Percentiles rank a stretch among this genome's conserved stretches.
Conservation (phyloP, 37 sponge, comb jelly and placozoan species). For the Petrosia ficiformis region DNA sequence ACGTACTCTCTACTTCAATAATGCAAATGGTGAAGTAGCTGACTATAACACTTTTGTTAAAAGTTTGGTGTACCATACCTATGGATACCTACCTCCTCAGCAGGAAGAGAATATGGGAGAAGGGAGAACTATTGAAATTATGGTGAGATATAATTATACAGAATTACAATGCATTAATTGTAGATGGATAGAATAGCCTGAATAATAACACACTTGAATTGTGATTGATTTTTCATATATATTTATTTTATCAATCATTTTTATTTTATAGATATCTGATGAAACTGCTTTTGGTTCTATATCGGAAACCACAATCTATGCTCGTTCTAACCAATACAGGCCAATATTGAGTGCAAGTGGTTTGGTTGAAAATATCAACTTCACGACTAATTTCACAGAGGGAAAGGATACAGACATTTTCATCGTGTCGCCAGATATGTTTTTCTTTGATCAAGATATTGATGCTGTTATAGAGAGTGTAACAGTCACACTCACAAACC, state of each 20-base stretch:
- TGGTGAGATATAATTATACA: conserved; percentile 1
- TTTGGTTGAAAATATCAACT: conserved; percentile 36
- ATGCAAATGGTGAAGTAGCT: background rate
- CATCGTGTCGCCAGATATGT: conserved; percentile 28
- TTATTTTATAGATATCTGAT: conserved; percentile 28
- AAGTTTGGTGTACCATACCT: conserved; percentile 22
- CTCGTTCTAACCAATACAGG: conserved; percentile 47
- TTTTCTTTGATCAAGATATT: conserved; percentile 61
- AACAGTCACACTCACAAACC: conserved; percentile 45
- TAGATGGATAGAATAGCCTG: too few species aligned
- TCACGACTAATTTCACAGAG: conserved; percentile 33
- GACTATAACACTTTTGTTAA: conserved; percentile 40
- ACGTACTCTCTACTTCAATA: conserved; percentile 28
- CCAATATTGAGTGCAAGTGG: conserved; percentile 76
- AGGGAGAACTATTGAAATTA: conserved; percentile 27
- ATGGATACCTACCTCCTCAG: conserved; percentile 43
- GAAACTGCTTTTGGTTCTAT: conserved; percentile 23
- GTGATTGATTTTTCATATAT: background rate
- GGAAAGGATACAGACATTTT: conserved; percentile 1
- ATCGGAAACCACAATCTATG: conserved; percentile 24
- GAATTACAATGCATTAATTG: too few species aligned
- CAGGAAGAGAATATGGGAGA: conserved; percentile 19
- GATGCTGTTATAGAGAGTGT: conserved; percentile 19
- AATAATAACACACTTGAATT: background rate
- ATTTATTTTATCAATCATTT: background rate